phyloP scores from a whole-genome alignment of 2,888 invertebrate species.

The Kryphioiulus occultus region DNA sequence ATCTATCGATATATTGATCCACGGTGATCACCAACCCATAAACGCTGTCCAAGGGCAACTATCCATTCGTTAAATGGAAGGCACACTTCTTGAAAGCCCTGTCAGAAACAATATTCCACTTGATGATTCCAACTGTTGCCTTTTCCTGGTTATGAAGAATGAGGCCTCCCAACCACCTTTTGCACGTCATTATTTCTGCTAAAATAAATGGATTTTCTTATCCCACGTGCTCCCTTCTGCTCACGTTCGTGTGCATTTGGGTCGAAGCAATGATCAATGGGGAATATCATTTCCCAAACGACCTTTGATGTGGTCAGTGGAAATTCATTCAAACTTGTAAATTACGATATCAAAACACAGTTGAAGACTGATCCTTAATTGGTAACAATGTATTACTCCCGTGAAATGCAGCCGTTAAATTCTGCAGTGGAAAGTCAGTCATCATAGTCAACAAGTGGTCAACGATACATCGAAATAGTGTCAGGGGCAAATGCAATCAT shows the following conservation, averaged over 20 bases:
- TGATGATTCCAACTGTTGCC: neutral
- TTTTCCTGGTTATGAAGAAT: neutral
- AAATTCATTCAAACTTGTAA: neutral
- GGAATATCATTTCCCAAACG: too few relatives aligned
- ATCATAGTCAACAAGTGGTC: neutral
- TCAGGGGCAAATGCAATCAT: neutral
- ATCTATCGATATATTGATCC: neutral
- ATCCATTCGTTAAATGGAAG: neutral
- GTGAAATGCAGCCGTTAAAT: neutral
- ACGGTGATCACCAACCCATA: neutral
- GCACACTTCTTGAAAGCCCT: neutral
- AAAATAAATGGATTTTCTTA: slow-evolving; percentile 5
- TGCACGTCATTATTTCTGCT: slow-evolving; percentile 37
- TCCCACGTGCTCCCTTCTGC: neutral
- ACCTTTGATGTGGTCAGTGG: too few relatives aligned
- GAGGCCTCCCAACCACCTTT: neutral
- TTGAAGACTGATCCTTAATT: neutral
- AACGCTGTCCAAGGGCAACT: neutral
- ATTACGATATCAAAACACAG: too few relatives aligned
- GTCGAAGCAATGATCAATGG: too few relatives aligned
- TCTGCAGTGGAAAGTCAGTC: neutral
- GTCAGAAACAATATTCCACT: neutral
- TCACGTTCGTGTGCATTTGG: too few relatives aligned
- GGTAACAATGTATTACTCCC: neutral
- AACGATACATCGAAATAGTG: neutral